Evolutionary conservation across 2,797 vertebrate species (phyloP), one percentile per base, ranked within the genome.

Genomic region (Acrossocheilus fasciatus): DNA sequence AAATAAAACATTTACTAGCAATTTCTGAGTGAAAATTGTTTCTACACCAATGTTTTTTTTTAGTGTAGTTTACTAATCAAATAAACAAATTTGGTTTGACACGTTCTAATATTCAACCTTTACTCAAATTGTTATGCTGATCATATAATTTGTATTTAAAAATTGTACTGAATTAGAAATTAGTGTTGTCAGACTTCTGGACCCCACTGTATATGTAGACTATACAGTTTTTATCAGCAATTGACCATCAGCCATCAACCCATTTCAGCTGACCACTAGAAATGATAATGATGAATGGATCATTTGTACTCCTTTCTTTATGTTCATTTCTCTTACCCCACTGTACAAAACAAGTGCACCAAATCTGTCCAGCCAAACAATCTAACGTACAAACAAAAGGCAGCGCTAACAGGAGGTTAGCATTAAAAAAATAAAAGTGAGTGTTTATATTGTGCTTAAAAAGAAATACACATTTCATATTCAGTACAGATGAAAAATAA

Each of bases 401-500:
- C 82, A 90, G 92, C 91, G 93, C 94, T 94, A 95, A 94, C 93
- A 92, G 87, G 87, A 93, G 81, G 57, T 41, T 66, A 81, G 91
- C 94, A 91, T 69, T 91, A 87, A 86, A 87, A 41, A 72, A 73
- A 84, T 85, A 89, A 82, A 81, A 82, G 81, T 81, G 91, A 94
- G 92, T 23, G 70, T 66, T 66, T 93, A 92, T 95, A 95, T 94
- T 95, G 95, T 95, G 93, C 94, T 96, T 96, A 90, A 90, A 87
- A 93, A 93, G 91, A 90, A 82, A 92, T 89, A 95, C 89, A 95
- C 92, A 94, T 94, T 92, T 92, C 92, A 95, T 93, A 94, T 91
- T 95, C 90, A 92, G 93, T 95, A 93, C 93, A 93, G 93, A 93
- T 92, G 88, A 80, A 81, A 86, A 83, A 83, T 75, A 62, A 83